These are phyloP conservation scores for Hemitrygon akajei DNA, from an alignment of 2,797 vertebrate genomes.

Conservation along the genomic window DNA sequence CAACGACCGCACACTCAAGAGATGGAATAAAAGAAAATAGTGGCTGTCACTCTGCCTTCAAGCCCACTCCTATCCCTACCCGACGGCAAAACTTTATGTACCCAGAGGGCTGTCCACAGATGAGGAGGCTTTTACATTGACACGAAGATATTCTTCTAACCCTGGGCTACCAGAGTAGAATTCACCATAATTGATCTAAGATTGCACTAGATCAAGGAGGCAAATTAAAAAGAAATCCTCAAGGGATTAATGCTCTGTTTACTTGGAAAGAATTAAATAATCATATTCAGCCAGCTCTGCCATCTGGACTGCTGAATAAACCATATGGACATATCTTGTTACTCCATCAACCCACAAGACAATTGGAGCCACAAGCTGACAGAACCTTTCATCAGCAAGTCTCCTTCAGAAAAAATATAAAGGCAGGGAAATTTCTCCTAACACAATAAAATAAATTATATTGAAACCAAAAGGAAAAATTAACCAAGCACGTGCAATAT, in stretches of 20 bases:
- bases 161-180: background rate
- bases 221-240: background rate
- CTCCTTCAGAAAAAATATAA: background rate
- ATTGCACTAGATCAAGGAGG: background rate
- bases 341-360: background rate
- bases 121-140: background rate
- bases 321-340: slow-evolving; percentile 10
- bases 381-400: background rate
- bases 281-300: background rate
- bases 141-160: background rate
- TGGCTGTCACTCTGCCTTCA: background rate
- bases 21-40: background rate
- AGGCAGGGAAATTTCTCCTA: background rate
- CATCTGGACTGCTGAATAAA: slow-evolving; percentile 25
- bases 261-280: background rate
- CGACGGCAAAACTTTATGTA: background rate
- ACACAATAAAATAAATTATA: background rate
- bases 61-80: background rate
- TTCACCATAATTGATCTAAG: too few species aligned
- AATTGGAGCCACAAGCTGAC: background rate
- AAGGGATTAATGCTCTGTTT: background rate
- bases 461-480: background rate
- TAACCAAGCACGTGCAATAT: background rate
- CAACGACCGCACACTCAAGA: background rate
- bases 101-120: background rate